These are phyloP conservation scores for Poeciliopsis presidionis DNA, from an alignment of 2,797 vertebrate genomes.

Conservation along the genomic window DNA sequence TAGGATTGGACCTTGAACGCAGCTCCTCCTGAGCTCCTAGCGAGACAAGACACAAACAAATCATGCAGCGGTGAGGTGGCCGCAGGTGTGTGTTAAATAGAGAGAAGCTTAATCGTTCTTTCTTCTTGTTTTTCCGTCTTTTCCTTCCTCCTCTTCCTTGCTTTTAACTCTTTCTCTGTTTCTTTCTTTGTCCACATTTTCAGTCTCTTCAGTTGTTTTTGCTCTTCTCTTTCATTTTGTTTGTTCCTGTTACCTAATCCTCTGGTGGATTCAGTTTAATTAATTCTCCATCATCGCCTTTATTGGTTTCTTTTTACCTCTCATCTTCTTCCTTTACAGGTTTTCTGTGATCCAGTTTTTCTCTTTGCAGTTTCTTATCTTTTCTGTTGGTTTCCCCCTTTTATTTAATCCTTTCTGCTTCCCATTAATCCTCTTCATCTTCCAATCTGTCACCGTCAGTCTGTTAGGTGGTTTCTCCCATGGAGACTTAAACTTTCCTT, in stretches of 20 bases:
- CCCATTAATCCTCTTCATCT: not conserved
- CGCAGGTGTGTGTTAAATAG: conserved; percentile 32
- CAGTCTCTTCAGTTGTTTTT: not conserved
- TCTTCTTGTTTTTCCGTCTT: not conserved
- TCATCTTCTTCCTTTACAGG: not conserved
- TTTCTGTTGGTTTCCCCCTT: not conserved
- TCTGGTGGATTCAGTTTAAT: not conserved
- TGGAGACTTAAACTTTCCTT: not conserved
- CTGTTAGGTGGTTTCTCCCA: too few relatives aligned
- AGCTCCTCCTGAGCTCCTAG: conserved; percentile 47
- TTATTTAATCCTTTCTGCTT: not conserved
- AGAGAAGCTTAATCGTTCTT: not conserved
- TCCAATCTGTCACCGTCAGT: not conserved
- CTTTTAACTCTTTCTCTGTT: not conserved
- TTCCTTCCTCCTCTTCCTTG: not conserved
- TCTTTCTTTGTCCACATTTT: not conserved
- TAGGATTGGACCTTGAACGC: conserved; percentile 59
- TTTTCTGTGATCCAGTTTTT: not conserved
- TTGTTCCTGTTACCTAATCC: not conserved
- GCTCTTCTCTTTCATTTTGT: not conserved
- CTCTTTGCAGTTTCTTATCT: not conserved
- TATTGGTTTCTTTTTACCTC: not conserved
- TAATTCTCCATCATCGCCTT: not conserved
- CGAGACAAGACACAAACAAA: conserved; percentile 58
- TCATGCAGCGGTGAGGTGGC: conserved; percentile 35